These are phyloP conservation scores for Periophthalmus magnuspinnatus DNA, from an alignment of 2,797 vertebrate species.

Conservation along the genomic window DNA sequence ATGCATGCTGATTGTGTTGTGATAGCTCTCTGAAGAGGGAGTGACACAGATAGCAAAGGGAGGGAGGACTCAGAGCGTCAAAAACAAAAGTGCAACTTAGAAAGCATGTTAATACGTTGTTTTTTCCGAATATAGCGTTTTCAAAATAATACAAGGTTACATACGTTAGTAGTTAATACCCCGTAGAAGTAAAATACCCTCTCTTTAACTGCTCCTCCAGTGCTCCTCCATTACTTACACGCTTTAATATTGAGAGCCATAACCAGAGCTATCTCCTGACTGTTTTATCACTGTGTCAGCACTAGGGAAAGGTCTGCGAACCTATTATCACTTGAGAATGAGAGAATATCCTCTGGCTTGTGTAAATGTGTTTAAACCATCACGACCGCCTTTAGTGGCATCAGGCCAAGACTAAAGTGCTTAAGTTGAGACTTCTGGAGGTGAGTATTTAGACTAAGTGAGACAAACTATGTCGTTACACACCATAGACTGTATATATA, in stretches of 20 bases:
- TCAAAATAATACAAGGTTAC: too few relatives aligned
- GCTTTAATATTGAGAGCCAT: background rate
- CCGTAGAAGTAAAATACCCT: too few relatives aligned
- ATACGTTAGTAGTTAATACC: too few relatives aligned
- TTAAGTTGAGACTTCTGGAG: background rate
- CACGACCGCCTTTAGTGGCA: background rate
- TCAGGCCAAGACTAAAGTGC: slow-evolving; percentile 3
- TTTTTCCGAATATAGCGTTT: too few relatives aligned
- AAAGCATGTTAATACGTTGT: too few relatives aligned
- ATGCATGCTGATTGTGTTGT: too few relatives aligned
- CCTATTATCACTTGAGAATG: slow-evolving; percentile 10
- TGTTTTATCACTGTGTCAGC: slow-evolving; percentile 5
- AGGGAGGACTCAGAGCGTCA: too few relatives aligned
- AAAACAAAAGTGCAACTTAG: too few relatives aligned
- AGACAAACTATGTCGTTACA: slow-evolving; percentile 5
- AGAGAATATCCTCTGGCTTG: background rate
- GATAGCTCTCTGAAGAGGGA: too few relatives aligned
- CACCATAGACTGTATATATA: too few relatives aligned
- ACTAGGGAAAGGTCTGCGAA: background rate
- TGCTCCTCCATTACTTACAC: background rate
- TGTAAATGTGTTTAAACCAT: slow-evolving; percentile 11
- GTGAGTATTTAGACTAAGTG: background rate
- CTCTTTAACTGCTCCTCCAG: background rate
- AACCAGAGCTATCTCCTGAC: background rate
- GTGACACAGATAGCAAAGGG: too few relatives aligned